A percentile compares a stretch with the other conserved stretches of the same genome.
Conservation (phyloP, 2,113 vertebrate genomes). For the Siphamia tubifer region DNA sequence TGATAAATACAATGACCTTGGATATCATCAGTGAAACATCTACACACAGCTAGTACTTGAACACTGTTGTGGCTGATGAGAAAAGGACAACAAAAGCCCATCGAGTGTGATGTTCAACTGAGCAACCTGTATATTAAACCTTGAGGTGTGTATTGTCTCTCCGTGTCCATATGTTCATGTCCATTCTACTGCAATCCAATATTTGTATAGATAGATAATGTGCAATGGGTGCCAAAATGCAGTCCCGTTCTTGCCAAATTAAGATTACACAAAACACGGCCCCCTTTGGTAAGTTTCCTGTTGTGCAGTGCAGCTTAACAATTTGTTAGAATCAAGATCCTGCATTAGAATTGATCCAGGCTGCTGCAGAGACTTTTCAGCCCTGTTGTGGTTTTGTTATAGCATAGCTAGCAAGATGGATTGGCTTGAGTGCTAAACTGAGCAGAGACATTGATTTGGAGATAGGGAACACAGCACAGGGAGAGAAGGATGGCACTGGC, state of each 20-base stretch:
- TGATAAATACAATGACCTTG: conserved; percentile 16
- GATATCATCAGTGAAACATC: not conserved
- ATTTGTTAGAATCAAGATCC: conserved; percentile 2
- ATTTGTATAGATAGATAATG: not conserved
- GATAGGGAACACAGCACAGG: conserved; percentile 31
- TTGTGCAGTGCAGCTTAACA: not conserved
- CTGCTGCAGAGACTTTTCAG: conserved; percentile 2
- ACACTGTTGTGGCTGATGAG: not conserved
- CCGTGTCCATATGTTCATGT: not conserved
- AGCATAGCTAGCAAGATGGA: conserved; percentile 33
- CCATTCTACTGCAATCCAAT: not conserved
- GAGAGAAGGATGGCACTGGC: conserved; percentile 29
- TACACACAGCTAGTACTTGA: conserved; percentile 1
- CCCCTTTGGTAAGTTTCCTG: not conserved
- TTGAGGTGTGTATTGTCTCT: not conserved
- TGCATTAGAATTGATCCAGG: conserved; percentile 39
- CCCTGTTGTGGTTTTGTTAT: conserved; percentile 29
- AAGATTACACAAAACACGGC: not conserved
- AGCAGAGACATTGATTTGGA: conserved; percentile 56
- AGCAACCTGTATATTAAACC: not conserved
- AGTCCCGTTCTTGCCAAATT: not conserved
- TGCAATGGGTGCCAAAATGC: not conserved
- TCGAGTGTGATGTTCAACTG: not conserved
- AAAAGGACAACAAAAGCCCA: not conserved
- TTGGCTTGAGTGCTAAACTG: conserved; percentile 44